These are phyloP conservation scores for Eubucco bourcierii DNA, from an alignment of 2,113 vertebrate species.

Conservation along the genomic window DNA sequence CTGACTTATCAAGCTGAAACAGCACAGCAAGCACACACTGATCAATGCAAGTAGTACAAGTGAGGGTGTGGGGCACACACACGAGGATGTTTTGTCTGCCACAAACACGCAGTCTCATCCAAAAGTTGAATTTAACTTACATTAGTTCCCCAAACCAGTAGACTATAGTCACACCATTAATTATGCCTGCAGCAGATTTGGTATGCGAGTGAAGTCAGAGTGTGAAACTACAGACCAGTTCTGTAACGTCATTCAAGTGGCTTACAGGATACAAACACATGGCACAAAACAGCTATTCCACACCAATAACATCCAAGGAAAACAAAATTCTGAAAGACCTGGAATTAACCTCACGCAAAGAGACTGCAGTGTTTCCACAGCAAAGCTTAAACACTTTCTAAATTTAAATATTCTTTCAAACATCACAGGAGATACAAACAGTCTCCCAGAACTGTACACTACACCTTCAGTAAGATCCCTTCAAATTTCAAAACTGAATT, in stretches of 20 bases:
- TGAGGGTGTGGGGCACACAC: neutral
- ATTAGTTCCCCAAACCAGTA: neutral
- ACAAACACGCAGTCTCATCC: neutral
- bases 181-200: neutral
- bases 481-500: neutral
- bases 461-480: neutral
- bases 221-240: neutral
- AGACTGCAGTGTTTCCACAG: neutral
- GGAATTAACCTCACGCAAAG: neutral
- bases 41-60: neutral
- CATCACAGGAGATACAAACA: neutral
- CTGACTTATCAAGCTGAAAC: constrained; percentile 51
- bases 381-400: neutral
- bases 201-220: neutral
- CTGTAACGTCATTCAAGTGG: neutral
- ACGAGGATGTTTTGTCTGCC: neutral
- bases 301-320: neutral
- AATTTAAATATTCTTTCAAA: neutral
- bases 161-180: neutral
- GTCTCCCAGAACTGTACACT: neutral
- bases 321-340: neutral
- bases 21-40: neutral
- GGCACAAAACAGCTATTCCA: neutral
- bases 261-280: neutral
- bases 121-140: neutral